Evolutionary conservation across 2,113 vertebrate genomes (phyloP).

Genomic region (Apodemus sylvaticus): DNA sequence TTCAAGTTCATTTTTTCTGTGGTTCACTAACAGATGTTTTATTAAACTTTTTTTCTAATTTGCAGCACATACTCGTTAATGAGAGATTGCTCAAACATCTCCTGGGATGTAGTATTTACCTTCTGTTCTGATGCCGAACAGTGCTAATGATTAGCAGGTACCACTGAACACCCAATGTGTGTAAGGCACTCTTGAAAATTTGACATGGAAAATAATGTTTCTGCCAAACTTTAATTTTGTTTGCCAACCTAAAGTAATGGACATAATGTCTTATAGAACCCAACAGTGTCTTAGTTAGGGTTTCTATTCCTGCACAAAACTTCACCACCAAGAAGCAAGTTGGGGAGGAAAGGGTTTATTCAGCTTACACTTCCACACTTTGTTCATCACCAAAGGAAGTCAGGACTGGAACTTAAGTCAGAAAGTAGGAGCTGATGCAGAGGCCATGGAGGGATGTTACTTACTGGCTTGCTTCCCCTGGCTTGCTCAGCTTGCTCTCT

Average conservation of each 20-base stretch:
- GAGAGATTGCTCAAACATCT: conserved; percentile 44
- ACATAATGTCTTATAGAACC: too few relatives aligned
- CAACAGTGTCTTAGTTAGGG: too few relatives aligned
- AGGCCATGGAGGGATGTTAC: too few relatives aligned
- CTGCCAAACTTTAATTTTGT: conserved; percentile 15
- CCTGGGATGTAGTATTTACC: not conserved
- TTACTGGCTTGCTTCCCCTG: too few relatives aligned
- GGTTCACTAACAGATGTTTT: conserved; percentile 37
- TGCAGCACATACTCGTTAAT: not conserved
- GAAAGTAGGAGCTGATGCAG: too few relatives aligned
- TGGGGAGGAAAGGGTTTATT: too few relatives aligned
- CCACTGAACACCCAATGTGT: not conserved
- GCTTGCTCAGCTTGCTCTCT: too few relatives aligned
- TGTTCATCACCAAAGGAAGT: too few relatives aligned
- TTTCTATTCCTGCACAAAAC: too few relatives aligned
- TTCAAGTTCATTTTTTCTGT: conserved; percentile 9
- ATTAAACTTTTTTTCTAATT: conserved; percentile 51
- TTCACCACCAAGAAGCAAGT: too few relatives aligned
- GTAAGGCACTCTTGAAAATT: not conserved
- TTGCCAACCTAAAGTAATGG: not conserved
- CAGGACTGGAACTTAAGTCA: too few relatives aligned
- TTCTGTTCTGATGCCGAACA: not conserved
- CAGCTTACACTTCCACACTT: too few relatives aligned
- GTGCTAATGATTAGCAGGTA: not conserved
- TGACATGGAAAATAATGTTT: not conserved